Conservation (phyloP, 2,797 vertebrate species). For the Falco biarmicus region DNA sequence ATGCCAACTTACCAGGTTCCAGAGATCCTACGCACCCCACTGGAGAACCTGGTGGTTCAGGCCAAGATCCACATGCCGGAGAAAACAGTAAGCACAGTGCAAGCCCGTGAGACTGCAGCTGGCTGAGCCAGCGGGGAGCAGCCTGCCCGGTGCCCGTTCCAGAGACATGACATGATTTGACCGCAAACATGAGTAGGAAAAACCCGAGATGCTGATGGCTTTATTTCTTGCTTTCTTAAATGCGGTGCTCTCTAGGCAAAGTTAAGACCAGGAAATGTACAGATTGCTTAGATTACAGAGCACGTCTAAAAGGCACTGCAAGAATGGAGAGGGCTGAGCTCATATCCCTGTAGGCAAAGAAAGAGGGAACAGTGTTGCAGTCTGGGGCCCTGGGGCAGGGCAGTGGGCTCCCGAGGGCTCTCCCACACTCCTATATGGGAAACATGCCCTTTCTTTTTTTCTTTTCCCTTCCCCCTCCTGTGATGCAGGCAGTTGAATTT, state of each 20-base stretch:
- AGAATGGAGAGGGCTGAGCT: background rate
- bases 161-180: rapidly evolving
- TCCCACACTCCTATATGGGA: background rate
- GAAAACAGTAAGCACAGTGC: constrained; percentile 80
- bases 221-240: background rate
- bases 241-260: background rate
- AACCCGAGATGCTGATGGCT: rapidly evolving
- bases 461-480: background rate
- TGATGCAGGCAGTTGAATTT: constrained; percentile 89
- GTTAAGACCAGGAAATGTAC: background rate
- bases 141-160: background rate
- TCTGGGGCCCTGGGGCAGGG: background rate
- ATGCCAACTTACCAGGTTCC: constrained; percentile 90
- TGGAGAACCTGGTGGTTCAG: constrained; percentile 94
- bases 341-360: background rate
- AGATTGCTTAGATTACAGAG: background rate
- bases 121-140: rapidly evolving
- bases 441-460: background rate
- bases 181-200: rapidly evolving
- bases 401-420: background rate
- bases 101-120: rapidly evolving
- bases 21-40: constrained; percentile 93
- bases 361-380: background rate
- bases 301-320: background rate
- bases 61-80: constrained; percentile 95